phyloP scores from a whole-genome alignment of 2,113 vertebrate species.

The Antigone vipio region DNA sequence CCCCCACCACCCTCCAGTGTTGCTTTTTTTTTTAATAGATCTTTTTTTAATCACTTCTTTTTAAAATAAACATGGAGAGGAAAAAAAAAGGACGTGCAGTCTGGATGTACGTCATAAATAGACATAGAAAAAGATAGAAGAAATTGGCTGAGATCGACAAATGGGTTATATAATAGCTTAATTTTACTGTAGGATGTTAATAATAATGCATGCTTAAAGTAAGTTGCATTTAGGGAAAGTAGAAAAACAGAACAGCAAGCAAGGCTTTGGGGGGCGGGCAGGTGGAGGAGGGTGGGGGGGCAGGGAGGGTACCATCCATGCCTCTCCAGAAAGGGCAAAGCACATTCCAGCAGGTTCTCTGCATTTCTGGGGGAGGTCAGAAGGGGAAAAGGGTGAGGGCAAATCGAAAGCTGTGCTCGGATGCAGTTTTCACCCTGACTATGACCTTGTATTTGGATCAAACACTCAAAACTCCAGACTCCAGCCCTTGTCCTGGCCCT shows the following conservation, averaged over 20 bases:
- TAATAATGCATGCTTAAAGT: slow-evolving; percentile 97
- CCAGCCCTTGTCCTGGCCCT: background rate
- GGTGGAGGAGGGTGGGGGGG: background rate
- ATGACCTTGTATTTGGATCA: background rate
- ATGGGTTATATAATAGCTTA: slow-evolving; percentile 78
- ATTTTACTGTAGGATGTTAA: slow-evolving; percentile 83
- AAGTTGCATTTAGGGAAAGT: slow-evolving; percentile 99
- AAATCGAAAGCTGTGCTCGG: background rate
- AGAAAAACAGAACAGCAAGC: slow-evolving; percentile 90
- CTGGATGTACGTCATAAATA: slow-evolving; percentile 90
- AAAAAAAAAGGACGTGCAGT: slow-evolving; percentile 85
- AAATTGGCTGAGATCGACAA: slow-evolving; percentile 82
- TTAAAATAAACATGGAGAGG: slow-evolving; percentile 69
- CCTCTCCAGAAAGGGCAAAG: slow-evolving; percentile 71
- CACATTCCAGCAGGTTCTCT: slow-evolving; percentile 41
- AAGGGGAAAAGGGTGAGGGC: background rate
- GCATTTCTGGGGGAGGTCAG: slow-evolving; percentile 2
- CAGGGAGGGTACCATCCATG: slow-evolving; percentile 25
- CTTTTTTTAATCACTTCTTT: slow-evolving; percentile 72
- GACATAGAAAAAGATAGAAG: slow-evolving; percentile 81
- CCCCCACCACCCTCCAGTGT: slow-evolving; percentile 59
- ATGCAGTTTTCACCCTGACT: background rate
- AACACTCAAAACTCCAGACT: background rate
- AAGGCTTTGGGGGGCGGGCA: slow-evolving; percentile 7
- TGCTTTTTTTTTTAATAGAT: slow-evolving; percentile 80